These are phyloP conservation scores for Tortrix viridana DNA, from an alignment of 2,888 invertebrate species.

Conservation along the genomic window DNA sequence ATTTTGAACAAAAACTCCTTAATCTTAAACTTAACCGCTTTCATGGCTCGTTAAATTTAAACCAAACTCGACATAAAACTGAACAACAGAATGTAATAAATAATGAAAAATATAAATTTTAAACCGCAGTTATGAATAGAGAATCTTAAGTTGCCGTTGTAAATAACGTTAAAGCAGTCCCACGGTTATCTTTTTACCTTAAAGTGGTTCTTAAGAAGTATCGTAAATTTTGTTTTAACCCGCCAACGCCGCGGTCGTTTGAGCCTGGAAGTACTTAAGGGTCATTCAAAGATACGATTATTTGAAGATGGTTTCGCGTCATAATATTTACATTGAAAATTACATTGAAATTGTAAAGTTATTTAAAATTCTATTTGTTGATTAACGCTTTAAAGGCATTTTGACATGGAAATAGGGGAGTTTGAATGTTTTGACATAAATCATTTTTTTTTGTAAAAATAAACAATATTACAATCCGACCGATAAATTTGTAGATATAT, in stretches of 20 bases:
- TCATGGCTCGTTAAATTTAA: constrained; percentile 45
- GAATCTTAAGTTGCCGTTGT: constrained; percentile 56
- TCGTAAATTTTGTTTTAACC: constrained; percentile 62
- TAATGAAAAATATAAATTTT: constrained; percentile 56
- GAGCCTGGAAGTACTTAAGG: background rate
- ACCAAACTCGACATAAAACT: constrained; percentile 51
- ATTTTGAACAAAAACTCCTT: constrained; percentile 6
- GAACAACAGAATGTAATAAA: constrained; percentile 48
- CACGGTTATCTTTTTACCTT: constrained; percentile 66
- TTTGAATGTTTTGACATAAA: too few species aligned
- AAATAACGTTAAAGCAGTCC: constrained; percentile 66
- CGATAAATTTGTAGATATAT: too few species aligned
- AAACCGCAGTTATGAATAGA: constrained; percentile 61
- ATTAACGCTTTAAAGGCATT: too few species aligned
- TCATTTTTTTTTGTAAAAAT: too few species aligned
- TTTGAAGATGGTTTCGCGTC: constrained; percentile 6
- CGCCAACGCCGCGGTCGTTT: constrained; percentile 13
- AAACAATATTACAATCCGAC: too few species aligned
- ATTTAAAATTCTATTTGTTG: too few species aligned
- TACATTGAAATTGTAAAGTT: too few species aligned
- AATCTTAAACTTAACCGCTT: constrained; percentile 32
- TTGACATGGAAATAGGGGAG: too few species aligned
- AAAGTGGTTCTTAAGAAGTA: constrained; percentile 55
- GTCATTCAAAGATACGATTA: background rate
- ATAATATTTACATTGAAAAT: too few species aligned